Percentiles rank a stretch among this genome's conserved stretches.
Evolutionary conservation across 2,113 vertebrate species (phyloP).

Genomic region (Trematocara unimaculatum): DNA sequence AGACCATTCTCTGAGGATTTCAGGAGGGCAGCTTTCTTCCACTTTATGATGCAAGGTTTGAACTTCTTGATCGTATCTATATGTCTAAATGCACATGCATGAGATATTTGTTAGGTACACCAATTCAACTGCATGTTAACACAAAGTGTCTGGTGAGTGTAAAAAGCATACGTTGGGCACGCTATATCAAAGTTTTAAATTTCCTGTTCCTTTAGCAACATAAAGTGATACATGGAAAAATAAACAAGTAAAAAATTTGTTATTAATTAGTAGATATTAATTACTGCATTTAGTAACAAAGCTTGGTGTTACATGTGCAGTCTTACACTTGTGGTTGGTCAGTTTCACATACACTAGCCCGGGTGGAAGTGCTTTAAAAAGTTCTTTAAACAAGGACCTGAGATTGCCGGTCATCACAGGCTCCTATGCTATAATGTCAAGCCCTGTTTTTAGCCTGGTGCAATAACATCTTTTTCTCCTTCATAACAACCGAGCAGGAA

Average conservation of each 20-base stretch:
- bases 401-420: background rate
- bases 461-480: background rate
- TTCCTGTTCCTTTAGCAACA: background rate
- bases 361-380: background rate
- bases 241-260: rapidly evolving
- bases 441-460: background rate
- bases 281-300: background rate
- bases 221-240: background rate
- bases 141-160: background rate
- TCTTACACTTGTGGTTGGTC: background rate
- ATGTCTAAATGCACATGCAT: background rate
- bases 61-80: background rate
- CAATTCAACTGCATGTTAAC: background rate
- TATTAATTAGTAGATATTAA: background rate
- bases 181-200: background rate
- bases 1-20: background rate
- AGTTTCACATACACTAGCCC: rapidly evolving
- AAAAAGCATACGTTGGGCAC: background rate
- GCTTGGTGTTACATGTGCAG: background rate
- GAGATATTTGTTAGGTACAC: background rate
- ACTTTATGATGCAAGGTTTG: background rate
- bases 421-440: background rate
- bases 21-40: background rate
- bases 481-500: background rate
- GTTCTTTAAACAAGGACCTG: background rate